Conservation (phyloP, 37 sponge, comb jelly and placozoan genomes). For the Eunapius fragilis region DNA sequence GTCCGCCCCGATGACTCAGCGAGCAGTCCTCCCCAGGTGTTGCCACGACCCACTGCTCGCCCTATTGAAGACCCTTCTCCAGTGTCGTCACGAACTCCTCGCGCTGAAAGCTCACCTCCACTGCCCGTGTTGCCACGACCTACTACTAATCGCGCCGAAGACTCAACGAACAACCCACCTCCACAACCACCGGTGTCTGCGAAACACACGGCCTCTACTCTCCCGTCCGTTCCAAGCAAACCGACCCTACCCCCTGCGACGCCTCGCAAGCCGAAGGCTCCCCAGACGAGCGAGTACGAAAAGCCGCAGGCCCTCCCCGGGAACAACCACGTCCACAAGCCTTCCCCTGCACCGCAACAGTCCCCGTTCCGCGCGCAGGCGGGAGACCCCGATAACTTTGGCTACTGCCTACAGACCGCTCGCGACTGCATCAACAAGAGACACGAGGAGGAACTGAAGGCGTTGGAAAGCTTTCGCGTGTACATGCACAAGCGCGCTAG, state of each 20-base stretch:
- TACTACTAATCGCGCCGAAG: not conserved
- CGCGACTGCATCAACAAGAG: slow-evolving; percentile 57
- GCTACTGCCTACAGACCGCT: slow-evolving; percentile 46
- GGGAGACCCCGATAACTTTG: slow-evolving; percentile 37
- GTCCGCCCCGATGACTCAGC: too few relatives aligned
- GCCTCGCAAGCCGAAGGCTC: not conserved
- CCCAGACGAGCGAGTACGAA: not conserved
- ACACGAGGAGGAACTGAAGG: slow-evolving; percentile 76
- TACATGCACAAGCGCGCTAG: slow-evolving; percentile 67
- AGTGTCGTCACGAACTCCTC: too few relatives aligned
- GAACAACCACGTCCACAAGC: not conserved
- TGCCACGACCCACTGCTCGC: too few relatives aligned
- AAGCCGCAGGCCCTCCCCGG: not conserved
- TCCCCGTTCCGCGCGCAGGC: not conserved
- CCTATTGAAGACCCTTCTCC: too few relatives aligned
- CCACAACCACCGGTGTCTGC: not conserved
- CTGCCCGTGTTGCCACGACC: not conserved
- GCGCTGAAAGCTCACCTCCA: not conserved
- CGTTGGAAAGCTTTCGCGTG: slow-evolving; percentile 76
- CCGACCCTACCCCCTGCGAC: too few relatives aligned
- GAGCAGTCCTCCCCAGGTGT: too few relatives aligned
- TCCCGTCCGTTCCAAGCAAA: not conserved
- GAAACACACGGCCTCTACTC: not conserved
- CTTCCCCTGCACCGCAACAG: not conserved
- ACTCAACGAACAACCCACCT: not conserved